phyloP scores from a whole-genome alignment of 2,888 invertebrate genomes.

The Abscondita cerata region DNA sequence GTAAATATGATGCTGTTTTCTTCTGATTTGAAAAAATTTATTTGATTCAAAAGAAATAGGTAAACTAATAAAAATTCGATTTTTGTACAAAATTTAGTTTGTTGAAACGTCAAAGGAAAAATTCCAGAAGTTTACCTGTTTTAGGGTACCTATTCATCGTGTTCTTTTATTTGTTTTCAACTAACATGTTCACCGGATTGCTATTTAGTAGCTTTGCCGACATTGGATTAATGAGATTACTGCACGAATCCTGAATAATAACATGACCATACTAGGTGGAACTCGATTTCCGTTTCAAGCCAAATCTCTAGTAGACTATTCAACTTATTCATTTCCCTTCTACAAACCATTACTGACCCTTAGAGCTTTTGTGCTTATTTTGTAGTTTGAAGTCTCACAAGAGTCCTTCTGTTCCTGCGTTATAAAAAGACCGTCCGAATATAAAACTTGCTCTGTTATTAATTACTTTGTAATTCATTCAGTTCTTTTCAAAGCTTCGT shows the following conservation, averaged over 20 bases:
- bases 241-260: constrained; percentile 32
- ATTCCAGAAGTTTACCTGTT: no score
- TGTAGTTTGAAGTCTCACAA: constrained; percentile 10
- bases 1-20: no score
- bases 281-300: constrained; percentile 29
- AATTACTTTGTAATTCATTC: no score
- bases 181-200: constrained; percentile 27
- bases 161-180: neutral
- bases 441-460: no score
- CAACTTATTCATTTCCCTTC: constrained; percentile 27
- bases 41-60: no score
- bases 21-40: no score
- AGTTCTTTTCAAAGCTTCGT: no score
- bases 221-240: constrained; percentile 33
- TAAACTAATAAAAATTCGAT: no score
- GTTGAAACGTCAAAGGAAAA: no score
- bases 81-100: no score
- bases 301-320: constrained; percentile 18
- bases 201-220: constrained; percentile 28
- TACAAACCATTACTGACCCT: constrained; percentile 18
- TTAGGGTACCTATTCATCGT: no score
- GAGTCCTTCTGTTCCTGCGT: neutral
- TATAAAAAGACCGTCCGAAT: neutral
- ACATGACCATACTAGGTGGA: constrained; percentile 33
- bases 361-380: constrained; percentile 11